A percentile compares a stretch with the other conserved stretches of the same genome.
These are phyloP conservation scores for Ochotona curzoniae DNA, from an alignment of 2,113 vertebrate genomes.

Conservation along the genomic window DNA sequence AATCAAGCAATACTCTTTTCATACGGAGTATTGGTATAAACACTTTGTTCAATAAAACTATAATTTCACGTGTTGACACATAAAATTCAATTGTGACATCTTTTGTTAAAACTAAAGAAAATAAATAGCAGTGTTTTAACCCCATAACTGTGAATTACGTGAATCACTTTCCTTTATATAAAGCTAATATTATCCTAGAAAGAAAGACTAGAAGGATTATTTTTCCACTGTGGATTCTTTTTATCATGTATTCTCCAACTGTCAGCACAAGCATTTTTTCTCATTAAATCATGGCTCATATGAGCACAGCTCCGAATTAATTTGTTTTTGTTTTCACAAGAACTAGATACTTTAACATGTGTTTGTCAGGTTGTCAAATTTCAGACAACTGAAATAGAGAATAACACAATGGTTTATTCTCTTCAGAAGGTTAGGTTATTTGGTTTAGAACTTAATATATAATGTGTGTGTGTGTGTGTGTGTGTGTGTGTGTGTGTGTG, in stretches of 20 bases:
- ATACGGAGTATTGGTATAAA: not conserved
- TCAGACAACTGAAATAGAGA: not conserved
- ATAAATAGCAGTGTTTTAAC: not conserved
- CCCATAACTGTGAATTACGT: not conserved
- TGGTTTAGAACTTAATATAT: not conserved
- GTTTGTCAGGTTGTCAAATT: slow-evolving; percentile 47
- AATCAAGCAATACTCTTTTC: not conserved
- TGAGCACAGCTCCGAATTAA: not conserved
- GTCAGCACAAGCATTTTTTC: not conserved
- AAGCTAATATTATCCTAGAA: not conserved
- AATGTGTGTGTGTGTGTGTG: no score
- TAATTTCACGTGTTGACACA: not conserved
- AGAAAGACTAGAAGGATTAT: not conserved
- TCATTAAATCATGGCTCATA: not conserved
- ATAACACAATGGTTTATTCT: rapidly evolving
- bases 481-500: no score
- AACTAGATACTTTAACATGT: not conserved
- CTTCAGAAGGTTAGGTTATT: not conserved
- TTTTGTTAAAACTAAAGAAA: not conserved
- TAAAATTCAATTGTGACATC: not conserved
- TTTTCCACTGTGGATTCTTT: slow-evolving; percentile 52
- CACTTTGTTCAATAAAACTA: not conserved
- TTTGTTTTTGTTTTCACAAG: not conserved
- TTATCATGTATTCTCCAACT: not conserved
- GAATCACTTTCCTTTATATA: not conserved